phyloP scores from a whole-genome alignment of 2,888 invertebrate genomes.

The Teleiodes luculella region DNA sequence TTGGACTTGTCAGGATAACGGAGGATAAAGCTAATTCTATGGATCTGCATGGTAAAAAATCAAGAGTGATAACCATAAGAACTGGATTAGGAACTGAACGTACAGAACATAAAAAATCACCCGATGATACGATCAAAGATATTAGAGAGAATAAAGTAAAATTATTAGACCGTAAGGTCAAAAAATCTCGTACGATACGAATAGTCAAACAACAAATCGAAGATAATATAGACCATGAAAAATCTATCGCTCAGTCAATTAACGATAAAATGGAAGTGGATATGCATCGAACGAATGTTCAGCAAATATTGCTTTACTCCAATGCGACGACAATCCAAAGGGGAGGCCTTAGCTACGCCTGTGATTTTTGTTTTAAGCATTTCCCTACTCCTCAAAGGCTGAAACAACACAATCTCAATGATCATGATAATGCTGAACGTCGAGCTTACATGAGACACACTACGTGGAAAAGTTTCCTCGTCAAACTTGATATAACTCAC shows the following conservation, averaged over 20 bases:
- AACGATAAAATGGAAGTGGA: conserved; percentile 6
- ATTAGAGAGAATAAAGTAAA: too few relatives aligned
- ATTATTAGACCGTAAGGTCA: too few relatives aligned
- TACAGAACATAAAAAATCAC: too few relatives aligned
- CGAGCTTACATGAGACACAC: conserved; percentile 31
- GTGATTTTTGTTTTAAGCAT: conserved; percentile 50
- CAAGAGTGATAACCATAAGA: too few relatives aligned
- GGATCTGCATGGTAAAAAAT: background rate
- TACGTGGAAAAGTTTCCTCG: conserved; percentile 28
- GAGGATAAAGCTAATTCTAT: background rate
- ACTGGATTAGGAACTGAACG: too few relatives aligned
- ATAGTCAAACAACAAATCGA: too few relatives aligned
- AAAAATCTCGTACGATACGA: too few relatives aligned
- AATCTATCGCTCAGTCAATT: too few relatives aligned
- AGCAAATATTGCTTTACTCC: conserved; percentile 26
- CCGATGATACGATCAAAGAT: too few relatives aligned
- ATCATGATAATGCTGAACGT: conserved; percentile 33
- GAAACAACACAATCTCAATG: conserved; percentile 44
- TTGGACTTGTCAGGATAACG: too few relatives aligned
- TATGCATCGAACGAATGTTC: background rate
- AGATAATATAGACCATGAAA: background rate
- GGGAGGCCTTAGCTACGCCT: conserved; percentile 47
- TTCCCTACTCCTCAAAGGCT: conserved; percentile 42
- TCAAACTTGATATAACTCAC: conserved; percentile 49
- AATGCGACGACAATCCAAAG: conserved; percentile 60